These are phyloP conservation scores for Leptinotarsa texana DNA, from an alignment of 1,140 invertebrate species.

Conservation along the genomic window DNA sequence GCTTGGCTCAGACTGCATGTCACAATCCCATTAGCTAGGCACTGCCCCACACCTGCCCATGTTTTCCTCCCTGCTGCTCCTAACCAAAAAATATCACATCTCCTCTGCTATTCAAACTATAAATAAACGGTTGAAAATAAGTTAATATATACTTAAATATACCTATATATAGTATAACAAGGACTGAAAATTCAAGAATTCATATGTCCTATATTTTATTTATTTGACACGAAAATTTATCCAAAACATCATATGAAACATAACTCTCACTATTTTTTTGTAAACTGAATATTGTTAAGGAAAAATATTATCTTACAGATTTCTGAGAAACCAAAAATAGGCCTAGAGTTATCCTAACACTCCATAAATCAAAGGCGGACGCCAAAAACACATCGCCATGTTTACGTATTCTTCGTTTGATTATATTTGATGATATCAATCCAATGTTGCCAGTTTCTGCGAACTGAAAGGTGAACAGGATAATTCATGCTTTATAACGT, in stretches of 20 bases:
- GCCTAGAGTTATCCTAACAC: neutral
- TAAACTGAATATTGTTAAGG: no score
- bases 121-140: neutral
- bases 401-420: constrained; percentile 28
- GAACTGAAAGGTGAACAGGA: no score
- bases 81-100: constrained; percentile 36
- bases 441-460: neutral
- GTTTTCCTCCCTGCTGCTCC: constrained; percentile 28
- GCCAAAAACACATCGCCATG: constrained; percentile 44
- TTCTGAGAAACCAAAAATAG: neutral
- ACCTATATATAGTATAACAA: neutral
- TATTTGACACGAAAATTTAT: neutral
- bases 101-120: constrained; percentile 36
- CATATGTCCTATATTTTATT: neutral
- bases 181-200: neutral
- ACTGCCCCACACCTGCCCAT: constrained; percentile 49
- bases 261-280: no score
- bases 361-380: constrained; percentile 31
- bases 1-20: constrained; percentile 55
- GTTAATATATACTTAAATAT: no score
- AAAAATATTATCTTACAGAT: neutral
- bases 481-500: no score
- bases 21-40: constrained; percentile 55
- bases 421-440: neutral
- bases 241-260: no score